Conservation (phyloP, 2,797 vertebrate genomes). For the Lycodopsis pacificus region DNA sequence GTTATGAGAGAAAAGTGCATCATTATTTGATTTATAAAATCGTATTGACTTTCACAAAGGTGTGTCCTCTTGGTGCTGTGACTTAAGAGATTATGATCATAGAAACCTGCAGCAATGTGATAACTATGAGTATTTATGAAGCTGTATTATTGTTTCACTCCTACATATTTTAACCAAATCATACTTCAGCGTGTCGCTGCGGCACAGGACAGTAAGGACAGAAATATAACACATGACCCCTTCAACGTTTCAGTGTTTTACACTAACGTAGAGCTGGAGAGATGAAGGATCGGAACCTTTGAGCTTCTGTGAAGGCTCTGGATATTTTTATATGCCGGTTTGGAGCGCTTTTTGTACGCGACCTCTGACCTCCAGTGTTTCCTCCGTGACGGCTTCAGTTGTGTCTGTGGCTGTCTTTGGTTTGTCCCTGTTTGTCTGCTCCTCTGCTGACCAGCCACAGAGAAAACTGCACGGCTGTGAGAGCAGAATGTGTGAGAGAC, state of each 20-base stretch:
- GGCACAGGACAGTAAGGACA: not conserved
- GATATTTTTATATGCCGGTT: slow-evolving; percentile 47
- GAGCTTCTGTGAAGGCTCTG: slow-evolving; percentile 79
- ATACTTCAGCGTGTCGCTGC: not conserved
- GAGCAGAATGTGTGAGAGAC: slow-evolving; percentile 12
- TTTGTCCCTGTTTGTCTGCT: slow-evolving; percentile 11
- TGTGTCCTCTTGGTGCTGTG: not conserved
- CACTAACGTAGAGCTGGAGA: not conserved
- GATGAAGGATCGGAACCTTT: slow-evolving; percentile 11
- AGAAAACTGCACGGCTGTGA: not conserved
- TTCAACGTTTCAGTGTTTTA: not conserved
- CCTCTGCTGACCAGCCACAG: not conserved
- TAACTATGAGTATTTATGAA: not conserved
- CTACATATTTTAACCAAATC: not conserved
- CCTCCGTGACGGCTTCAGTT: not conserved
- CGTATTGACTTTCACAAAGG: rapidly evolving
- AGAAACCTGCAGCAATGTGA: not conserved
- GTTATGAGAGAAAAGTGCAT: rapidly evolving
- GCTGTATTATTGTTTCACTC: not conserved
- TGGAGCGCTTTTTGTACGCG: slow-evolving; percentile 1
- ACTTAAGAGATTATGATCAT: not conserved
- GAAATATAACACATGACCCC: slow-evolving; percentile 37
- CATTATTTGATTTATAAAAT: not conserved
- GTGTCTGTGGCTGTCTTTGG: not conserved
- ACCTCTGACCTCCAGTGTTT: slow-evolving; percentile 40